Conservation (phyloP, 1,140 invertebrate species). For the Lucilia cuprina region DNA sequence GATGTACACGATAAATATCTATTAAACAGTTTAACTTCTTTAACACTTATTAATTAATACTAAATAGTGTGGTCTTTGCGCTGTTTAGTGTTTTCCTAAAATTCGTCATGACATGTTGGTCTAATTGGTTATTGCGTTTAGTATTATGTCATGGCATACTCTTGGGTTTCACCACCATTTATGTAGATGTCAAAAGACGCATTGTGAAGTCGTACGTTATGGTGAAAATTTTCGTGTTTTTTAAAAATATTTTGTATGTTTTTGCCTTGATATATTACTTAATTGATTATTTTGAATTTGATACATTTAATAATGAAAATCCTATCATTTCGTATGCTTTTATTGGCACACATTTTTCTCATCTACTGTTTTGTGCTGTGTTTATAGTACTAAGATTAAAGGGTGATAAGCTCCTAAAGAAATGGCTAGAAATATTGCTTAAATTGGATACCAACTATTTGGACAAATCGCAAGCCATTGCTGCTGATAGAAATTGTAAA, state of each 20-base stretch:
- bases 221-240: background rate
- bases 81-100: background rate
- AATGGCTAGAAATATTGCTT: background rate
- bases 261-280: background rate
- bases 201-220: background rate
- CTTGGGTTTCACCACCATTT: background rate
- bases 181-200: background rate
- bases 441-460: background rate
- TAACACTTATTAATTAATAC: no score
- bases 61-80: background rate
- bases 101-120: background rate
- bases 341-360: background rate
- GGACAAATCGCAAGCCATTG: background rate
- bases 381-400: background rate
- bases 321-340: background rate
- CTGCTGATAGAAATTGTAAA: background rate
- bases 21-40: no score
- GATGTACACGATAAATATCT: no score
- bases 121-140: background rate
- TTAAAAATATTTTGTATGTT: background rate
- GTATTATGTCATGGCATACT: background rate
- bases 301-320: background rate
- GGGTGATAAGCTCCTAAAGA: background rate
- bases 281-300: background rate
- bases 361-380: background rate